phyloP scores from a whole-genome alignment of 2,888 invertebrate genomes.

The Apotomis capreana region DNA sequence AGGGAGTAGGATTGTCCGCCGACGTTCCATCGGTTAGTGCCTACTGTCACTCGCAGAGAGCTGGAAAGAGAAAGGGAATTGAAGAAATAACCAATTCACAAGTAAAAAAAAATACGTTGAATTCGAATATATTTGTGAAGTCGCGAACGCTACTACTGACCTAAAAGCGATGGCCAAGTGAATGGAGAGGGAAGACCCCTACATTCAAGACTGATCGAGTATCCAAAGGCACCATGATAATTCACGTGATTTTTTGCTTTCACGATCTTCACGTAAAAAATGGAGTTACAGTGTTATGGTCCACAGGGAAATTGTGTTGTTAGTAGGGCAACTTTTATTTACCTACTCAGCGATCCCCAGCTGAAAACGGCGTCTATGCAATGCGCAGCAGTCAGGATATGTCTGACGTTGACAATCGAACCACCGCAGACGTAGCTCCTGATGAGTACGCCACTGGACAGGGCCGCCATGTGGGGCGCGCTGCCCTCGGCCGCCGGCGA shows the following conservation, averaged over 20 bases:
- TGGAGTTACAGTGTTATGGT: no score
- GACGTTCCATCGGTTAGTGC: slow-evolving; percentile 63
- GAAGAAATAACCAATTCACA: not conserved
- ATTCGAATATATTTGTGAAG: no score
- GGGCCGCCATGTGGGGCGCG: slow-evolving; percentile 38
- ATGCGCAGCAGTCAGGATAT: slow-evolving; percentile 42
- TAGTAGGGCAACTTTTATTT: slow-evolving; percentile 3
- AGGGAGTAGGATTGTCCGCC: slow-evolving; percentile 59
- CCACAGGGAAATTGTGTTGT: no score
- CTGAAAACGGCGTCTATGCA: slow-evolving; percentile 36
- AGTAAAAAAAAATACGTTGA: no score
- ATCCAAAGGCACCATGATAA: no score
- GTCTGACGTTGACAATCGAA: slow-evolving; percentile 3
- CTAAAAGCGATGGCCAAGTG: no score
- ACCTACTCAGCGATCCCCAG: slow-evolving; percentile 49
- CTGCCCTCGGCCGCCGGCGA: slow-evolving; percentile 26
- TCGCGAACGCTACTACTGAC: no score
- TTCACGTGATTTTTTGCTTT: no score
- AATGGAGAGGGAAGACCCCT: no score
- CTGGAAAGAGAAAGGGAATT: slow-evolving; percentile 46
- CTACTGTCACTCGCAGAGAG: slow-evolving; percentile 60
- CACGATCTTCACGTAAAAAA: no score
- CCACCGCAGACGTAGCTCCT: slow-evolving; percentile 37
- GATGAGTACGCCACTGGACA: slow-evolving; percentile 20
- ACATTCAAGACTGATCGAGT: no score